Conservation (phyloP, 2,797 vertebrate genomes). For the Sebastes vulpes region DNA sequence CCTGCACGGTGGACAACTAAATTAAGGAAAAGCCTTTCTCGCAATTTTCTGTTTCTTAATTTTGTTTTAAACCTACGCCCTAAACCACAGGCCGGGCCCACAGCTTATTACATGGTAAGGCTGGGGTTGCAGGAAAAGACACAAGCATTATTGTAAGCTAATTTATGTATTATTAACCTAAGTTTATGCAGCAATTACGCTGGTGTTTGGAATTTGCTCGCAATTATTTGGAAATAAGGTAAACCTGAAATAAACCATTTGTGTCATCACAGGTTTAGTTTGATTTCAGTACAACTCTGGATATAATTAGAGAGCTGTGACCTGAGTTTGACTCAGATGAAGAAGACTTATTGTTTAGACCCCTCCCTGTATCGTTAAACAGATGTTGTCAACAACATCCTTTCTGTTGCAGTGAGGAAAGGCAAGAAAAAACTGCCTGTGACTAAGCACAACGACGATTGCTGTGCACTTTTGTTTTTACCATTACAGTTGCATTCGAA, state of each 20-base stretch:
- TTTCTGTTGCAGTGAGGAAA: constrained; percentile 29
- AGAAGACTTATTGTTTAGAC: constrained; percentile 56
- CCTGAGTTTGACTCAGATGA: constrained; percentile 60
- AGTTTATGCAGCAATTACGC: constrained; percentile 32
- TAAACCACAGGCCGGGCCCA: constrained; percentile 64
- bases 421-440: constrained; percentile 39
- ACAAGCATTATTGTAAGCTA: constrained; percentile 49
- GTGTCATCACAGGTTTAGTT: constrained; percentile 30
- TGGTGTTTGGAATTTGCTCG: not conserved
- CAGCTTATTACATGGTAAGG: constrained; percentile 64
- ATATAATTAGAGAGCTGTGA: constrained; percentile 49
- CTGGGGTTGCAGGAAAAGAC: constrained; percentile 42
- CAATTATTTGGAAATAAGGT: constrained; percentile 18
- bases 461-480: constrained; percentile 77
- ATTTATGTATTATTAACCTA: constrained; percentile 57
- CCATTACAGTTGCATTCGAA: constrained; percentile 69
- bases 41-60: constrained; percentile 61
- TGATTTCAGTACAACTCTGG: constrained; percentile 24
- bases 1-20: constrained; percentile 57
- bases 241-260: constrained; percentile 20
- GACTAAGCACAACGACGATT: constrained; percentile 58
- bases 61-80: constrained; percentile 69
- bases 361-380: constrained; percentile 65
- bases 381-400: constrained; percentile 70
- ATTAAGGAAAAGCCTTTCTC: constrained; percentile 59